Base-by-base conservation (phyloP, 2,797 vertebrate species). In the Fistularia tabacaria region DNA sequence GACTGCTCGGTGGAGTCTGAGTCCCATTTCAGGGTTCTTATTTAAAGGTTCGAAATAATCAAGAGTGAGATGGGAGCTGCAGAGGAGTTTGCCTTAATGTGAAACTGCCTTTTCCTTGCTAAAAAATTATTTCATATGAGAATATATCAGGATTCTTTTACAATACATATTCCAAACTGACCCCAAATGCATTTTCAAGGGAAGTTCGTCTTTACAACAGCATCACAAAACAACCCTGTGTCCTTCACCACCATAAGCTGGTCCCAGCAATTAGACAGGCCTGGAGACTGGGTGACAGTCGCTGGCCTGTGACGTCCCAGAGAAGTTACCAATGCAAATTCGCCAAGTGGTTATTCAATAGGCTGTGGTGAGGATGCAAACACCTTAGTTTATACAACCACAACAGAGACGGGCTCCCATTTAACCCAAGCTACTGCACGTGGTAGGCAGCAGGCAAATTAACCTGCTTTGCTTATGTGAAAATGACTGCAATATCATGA, bases 281-380 rank as follows among this genome's bases (percentile, higher is more conserved):
- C 46, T 49, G 50, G 36, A 57, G 66, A 57, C 48, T 57, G 56
- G 54, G 71, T 49, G 62, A 64, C 13, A 42, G 58, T 50, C 62
- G 39, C 59, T 40, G 63, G 54, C 62, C 70, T 57, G 54, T 67
- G 61, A 71, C 47, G 9, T 36, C 41, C 64, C 51, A 44, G 54
- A 39, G 43, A 71, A 57, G 74, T 76, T 80, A 79, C 68, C 65
- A 45, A 87, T 78, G 76, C 77, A 88, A 89, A 89, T 66, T 1
- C 1, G n/a, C 38, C 44, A 54, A 38, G 57, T 69, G 51, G 60
- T 62, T 61, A 54, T 68, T 64, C 52, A 68, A 66, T 48, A 64
- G 45, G 49, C 11, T 38, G 74, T 1, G 64, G 66, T 54, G 39
- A 9, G 12, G 8, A 89, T 84, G 77, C 84, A 88, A 89, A 88